phyloP scores from a whole-genome alignment of 1,140 invertebrate species.

The Coenobita brevimanus region DNA sequence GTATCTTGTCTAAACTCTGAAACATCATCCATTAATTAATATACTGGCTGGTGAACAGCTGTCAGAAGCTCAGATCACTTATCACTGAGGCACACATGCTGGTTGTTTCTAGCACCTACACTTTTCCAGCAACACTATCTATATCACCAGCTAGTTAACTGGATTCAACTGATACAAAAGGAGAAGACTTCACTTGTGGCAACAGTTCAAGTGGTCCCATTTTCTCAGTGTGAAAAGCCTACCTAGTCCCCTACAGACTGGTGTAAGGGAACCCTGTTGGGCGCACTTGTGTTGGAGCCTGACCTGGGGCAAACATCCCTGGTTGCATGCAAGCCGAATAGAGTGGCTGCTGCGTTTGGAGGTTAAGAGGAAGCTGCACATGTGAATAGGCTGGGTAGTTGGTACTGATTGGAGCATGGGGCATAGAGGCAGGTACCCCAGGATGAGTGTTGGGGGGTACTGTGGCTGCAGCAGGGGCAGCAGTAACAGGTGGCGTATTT shows the following conservation, averaged over 20 bases:
- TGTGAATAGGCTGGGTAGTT: slow-evolving; percentile 68
- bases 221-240: background rate
- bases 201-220: too few relatives aligned
- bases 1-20: background rate
- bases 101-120: slow-evolving; percentile 8
- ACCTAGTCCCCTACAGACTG: slow-evolving; percentile 38
- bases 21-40: background rate
- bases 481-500: slow-evolving; percentile 53
- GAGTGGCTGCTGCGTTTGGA: slow-evolving; percentile 68
- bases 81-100: slow-evolving; percentile 4
- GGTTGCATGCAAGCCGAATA: slow-evolving; percentile 70
- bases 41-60: background rate
- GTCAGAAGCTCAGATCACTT: background rate
- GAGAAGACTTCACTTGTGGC: too few relatives aligned
- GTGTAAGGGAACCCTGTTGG: slow-evolving; percentile 70
- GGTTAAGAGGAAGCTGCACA: slow-evolving; percentile 67
- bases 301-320: slow-evolving; percentile 63
- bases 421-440: slow-evolving; percentile 64
- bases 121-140: background rate
- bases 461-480: slow-evolving; percentile 33
- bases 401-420: slow-evolving; percentile 62
- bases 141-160: background rate
- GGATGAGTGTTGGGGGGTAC: slow-evolving; percentile 64
- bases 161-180: background rate
- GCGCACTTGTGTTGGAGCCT: slow-evolving; percentile 64